Base-by-base conservation (phyloP, 2,797 vertebrate species). In the Prunella strophiata region DNA sequence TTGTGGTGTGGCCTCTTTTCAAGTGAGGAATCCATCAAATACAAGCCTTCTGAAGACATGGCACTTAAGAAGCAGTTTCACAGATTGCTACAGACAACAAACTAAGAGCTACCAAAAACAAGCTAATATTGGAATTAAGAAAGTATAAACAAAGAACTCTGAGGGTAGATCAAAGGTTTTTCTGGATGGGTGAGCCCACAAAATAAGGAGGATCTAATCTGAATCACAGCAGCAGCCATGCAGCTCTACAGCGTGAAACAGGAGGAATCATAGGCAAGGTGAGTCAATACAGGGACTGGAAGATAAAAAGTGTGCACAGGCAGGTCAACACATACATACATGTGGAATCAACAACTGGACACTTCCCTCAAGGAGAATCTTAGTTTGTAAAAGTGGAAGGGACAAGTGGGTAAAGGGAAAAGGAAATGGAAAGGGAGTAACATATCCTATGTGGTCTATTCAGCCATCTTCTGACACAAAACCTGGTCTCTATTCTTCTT, bases 201-300 rank as follows among this genome's bases (percentile, higher is more conserved):
- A 3, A 43, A 38, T 42, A 42, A 61, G 27, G 34, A 76, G 26
- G 13, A n/a, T 84, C 50, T 71, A 52, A 74, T 34, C 16, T 48
- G 36, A 63, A 34, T 75, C 50, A 61, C 50, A 50, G 23, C 45
- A 81, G 66, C 10, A 52, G 12, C 40, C 0, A 0, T 50, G 52
- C 8, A 66, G 16, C 20, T 72, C 36, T 52, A 11, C 17, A 74
- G 32, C 0, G 0, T 25, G 43, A 47, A 89, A 70, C 5, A 20
- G 1, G 2, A 74, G 54, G 58, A 59, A 42, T 27, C 1, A 1
- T 6, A 47, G 12, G 11, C 10, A 26, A 21, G 32, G 12, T 40
- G 42, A 77, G 18, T 55, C 43, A 66, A 36, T 34, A 23, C 1
- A 59, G 27, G 10, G 27, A 67, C 65, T 52, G 23, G 42, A 77